Base-by-base conservation (phyloP, 2,888 invertebrate genomes). In the Antitype chi region DNA sequence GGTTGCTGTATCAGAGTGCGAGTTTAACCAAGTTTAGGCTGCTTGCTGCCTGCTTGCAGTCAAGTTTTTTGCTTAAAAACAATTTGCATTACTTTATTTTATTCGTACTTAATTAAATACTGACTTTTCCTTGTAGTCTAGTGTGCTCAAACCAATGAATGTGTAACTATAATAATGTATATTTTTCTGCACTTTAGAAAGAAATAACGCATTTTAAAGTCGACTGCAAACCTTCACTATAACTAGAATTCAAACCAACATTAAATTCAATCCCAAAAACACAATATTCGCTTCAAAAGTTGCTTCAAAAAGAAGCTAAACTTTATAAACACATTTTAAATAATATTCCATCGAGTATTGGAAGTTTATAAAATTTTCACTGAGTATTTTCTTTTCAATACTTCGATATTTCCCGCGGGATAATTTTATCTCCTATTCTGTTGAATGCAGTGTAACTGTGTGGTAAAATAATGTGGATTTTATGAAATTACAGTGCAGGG, bases 321-420 rank as follows among this genome's bases (percentile, higher is more conserved):
- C 49, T 74, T 69, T 60, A 62, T 76, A 60, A 69, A 80, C 59
- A 80, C 62, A 74, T 76, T 84, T 84, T 74, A 77, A 83, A 84
- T 77, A 77, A 84, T 71, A 74, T 77, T 81, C 69, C 69, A n/a
- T 64, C 28, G 72, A 77, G 76, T 62, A 80, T 73, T 73, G 71
- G 55, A 72, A 70, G 70, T 84, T 59, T 67, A 43, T 63, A 73
- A 17, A 84, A 20, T 73, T 71, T 71, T 71, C 55, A 70, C 57
- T 25, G 32, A 55, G 70, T 17, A 81, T 74, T 74, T 82, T 72
- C 69, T 78, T 69, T 84, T 70, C 70, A 70, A 80, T 70, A 55
- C 63, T 55, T 55, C 63, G 23, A 52, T 63, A 82, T 84, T 76
- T 82, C 84, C 67, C 84, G 7, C 0, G 67, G 63, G 84, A 73